phyloP scores from a whole-genome alignment of 2,797 vertebrate genomes.

The Bucorvus abyssinicus region DNA sequence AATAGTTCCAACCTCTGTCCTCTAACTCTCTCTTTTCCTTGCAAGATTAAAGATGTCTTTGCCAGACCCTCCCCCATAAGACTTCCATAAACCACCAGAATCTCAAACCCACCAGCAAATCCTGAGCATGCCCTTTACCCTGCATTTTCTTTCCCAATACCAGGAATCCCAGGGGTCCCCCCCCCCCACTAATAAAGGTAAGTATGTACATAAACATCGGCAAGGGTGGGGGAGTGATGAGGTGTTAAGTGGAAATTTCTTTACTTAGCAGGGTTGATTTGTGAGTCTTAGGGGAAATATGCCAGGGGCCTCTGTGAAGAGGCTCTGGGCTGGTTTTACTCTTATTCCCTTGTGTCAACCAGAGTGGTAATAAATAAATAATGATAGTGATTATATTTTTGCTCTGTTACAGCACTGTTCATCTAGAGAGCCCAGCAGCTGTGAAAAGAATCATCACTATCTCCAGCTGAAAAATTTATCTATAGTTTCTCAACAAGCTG shows the following conservation, averaged over 20 bases:
- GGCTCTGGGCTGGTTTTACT: background rate
- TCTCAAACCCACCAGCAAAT: background rate
- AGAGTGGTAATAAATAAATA: background rate
- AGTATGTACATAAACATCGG: background rate
- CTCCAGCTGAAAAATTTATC: background rate
- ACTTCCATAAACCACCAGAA: background rate
- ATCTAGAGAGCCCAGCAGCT: background rate
- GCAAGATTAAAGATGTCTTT: background rate
- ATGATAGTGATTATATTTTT: background rate
- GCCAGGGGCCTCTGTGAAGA: background rate
- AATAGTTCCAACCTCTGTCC: background rate
- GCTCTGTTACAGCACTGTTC: background rate
- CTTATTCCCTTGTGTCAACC: background rate
- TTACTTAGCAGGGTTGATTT: slow-evolving; percentile 20
- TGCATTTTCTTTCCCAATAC: background rate
- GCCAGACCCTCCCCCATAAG: background rate
- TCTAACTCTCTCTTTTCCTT: background rate
- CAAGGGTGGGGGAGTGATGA: background rate
- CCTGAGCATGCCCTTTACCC: background rate
- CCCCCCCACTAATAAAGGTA: background rate
- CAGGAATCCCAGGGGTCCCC: background rate
- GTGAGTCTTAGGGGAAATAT: slow-evolving; percentile 13
- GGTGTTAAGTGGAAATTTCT: slow-evolving; percentile 43
- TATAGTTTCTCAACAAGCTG: background rate
- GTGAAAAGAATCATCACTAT: background rate